Conservation (phyloP, 2,113 vertebrate species). For the Trogon melanurus region DNA sequence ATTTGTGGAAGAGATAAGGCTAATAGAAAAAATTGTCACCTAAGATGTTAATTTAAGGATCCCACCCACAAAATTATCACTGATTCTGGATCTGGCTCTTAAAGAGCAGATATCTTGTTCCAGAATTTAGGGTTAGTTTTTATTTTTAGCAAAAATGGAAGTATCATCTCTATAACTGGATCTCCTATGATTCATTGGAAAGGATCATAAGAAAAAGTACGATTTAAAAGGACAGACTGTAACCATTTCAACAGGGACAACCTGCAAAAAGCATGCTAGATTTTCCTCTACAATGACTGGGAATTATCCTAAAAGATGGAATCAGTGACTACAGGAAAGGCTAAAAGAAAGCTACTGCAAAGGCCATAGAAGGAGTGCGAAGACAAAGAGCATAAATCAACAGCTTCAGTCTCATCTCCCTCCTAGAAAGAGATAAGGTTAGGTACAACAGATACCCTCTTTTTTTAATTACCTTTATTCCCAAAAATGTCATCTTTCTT, state of each 20-base stretch:
- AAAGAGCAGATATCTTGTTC: slow-evolving; percentile 8
- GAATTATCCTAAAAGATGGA: background rate
- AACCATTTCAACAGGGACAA: slow-evolving; percentile 22
- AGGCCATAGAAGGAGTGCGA: background rate
- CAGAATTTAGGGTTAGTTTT: slow-evolving; percentile 36
- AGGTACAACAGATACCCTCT: background rate
- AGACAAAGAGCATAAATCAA: background rate
- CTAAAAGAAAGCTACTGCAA: background rate
- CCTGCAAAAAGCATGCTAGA: slow-evolving; percentile 28
- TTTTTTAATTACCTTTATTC: background rate
- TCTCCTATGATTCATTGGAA: slow-evolving; percentile 52
- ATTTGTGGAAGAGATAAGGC: slow-evolving; percentile 27
- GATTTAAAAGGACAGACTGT: slow-evolving; percentile 38
- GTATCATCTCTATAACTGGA: slow-evolving; percentile 42
- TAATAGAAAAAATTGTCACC: slow-evolving; percentile 31
- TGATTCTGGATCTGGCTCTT: background rate
- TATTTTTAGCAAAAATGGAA: slow-evolving; percentile 63
- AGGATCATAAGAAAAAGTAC: slow-evolving; percentile 42
- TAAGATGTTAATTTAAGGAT: slow-evolving; percentile 36
- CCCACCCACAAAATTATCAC: background rate
- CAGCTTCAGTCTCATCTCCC: background rate
- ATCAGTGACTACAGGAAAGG: background rate
- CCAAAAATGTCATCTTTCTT: background rate
- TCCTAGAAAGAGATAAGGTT: background rate
- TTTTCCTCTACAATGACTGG: background rate